These are phyloP conservation scores for Wiebesia pumilae DNA, from an alignment of 1,140 invertebrate species.

Conservation along the genomic window DNA sequence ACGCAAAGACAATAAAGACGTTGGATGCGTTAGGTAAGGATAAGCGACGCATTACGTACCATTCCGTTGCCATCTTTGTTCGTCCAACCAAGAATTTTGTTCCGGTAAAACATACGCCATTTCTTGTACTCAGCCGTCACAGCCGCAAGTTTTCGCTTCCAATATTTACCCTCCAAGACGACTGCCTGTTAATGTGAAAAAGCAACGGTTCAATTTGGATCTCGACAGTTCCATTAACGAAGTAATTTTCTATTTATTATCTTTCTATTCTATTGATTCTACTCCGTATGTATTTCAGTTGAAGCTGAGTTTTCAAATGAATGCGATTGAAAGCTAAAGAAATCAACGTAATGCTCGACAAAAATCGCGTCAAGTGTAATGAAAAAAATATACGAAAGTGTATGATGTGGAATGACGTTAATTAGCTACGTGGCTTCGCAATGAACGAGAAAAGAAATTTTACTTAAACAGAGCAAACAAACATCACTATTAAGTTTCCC, in stretches of 20 bases:
- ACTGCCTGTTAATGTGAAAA: conserved; percentile 81
- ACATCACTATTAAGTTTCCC: neutral
- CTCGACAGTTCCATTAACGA: conserved; percentile 30
- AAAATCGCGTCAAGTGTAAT: neutral
- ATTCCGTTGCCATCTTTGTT: conserved; percentile 85
- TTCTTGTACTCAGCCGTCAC: conserved; percentile 99
- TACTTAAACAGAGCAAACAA: neutral
- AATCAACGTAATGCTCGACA: neutral
- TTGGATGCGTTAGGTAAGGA: neutral
- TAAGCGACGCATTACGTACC: conserved; percentile 74
- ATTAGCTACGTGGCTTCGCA: neutral
- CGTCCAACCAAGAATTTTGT: conserved; percentile 84
- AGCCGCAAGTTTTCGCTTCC: conserved; percentile 96
- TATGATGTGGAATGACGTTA: neutral
- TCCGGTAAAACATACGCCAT: conserved; percentile 97
- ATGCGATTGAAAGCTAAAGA: neutral
- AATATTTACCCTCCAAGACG: conserved; percentile 98
- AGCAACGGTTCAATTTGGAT: conserved; percentile 59
- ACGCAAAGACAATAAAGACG: neutral
- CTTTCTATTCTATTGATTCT: neutral
- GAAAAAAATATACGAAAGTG: neutral
- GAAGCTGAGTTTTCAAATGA: neutral
- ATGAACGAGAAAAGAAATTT: neutral
- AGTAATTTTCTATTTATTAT: neutral
- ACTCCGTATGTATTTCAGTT: neutral